Evolutionary conservation across 2,888 invertebrate species (phyloP), one percentile per base, ranked within the genome.

Genomic region (Taphrorychus bicolor): DNA sequence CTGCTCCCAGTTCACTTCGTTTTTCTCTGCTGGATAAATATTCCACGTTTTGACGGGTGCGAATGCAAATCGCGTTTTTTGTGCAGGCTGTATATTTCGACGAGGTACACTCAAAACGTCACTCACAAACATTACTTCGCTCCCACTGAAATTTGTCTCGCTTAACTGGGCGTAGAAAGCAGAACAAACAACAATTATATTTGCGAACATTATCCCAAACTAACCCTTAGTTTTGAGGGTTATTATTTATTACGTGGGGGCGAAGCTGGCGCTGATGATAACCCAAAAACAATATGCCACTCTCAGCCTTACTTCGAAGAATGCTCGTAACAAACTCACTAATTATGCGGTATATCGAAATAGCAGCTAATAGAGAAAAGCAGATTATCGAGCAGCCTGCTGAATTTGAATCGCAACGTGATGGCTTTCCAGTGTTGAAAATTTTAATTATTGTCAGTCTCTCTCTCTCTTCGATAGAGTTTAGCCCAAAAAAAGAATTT

Each of bases 141-240:
- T 7, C 32, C 32, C 32, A 9, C 32, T 32, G 9, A 48, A 48
- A 48, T 48, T 48, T 48, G 16, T 51, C 32, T 23, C 14, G 16
- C 32, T 32, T n/a, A 54, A 54, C 32, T 54, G 24, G 32, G 17
- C 17, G 57, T 41, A 42, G 42, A 57, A 57, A 22, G 57, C 42
- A 57, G 42, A 57, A 19, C 42, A 57, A 57, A 57, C 57, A 57
- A 57, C 42, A 57, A 57, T 57, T 57, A 54, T 32, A 54, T 54
- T 54, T 54, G 54, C 32, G 54, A 24, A 57, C 19, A 57, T 57
- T 57, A 57, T 57, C 57, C 42, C 41, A 57, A 57, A 57, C 57
- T 57, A 54, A 40, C 57, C 57, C 19, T 57, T 41, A 57, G 57
- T 57, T 18, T 23, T 24, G 17, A 40, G 21, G 40, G 57, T 57